Conservation (phyloP, 2,797 vertebrate species). For the Sebastes umbrosus region DNA sequence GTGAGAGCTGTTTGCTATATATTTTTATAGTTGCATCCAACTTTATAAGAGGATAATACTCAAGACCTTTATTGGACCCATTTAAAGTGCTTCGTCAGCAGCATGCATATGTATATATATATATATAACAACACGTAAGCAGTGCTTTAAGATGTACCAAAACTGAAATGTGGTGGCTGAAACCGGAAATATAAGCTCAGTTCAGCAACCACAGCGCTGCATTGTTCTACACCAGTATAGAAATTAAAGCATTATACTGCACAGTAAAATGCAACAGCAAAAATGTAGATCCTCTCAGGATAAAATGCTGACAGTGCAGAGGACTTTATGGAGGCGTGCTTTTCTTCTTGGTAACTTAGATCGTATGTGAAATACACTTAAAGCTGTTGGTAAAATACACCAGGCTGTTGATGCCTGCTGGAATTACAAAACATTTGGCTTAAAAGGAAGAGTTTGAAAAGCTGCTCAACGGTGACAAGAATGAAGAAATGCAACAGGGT, state of each 20-base stretch:
- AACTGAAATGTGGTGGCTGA: neutral
- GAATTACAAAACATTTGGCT: neutral
- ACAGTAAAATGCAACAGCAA: no score
- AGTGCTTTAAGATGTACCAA: neutral
- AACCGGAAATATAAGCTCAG: conserved; percentile 18
- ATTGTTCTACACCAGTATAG: neutral
- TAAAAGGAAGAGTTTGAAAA: neutral
- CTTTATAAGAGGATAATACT: neutral
- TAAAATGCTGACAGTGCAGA: neutral
- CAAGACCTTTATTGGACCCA: neutral
- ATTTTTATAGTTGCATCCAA: neutral
- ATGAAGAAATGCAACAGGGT: neutral
- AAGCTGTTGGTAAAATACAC: neutral
- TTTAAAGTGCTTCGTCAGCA: neutral
- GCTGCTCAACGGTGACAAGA: neutral
- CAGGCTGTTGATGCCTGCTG: no score
- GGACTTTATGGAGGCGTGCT: neutral
- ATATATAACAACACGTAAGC: neutral
- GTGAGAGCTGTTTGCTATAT: neutral
- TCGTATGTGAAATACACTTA: neutral
- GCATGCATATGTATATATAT: neutral
- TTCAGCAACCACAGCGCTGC: neutral
- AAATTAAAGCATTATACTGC: neutral
- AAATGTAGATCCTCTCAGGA: neutral
- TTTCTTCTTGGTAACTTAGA: neutral